Percentiles rank a stretch among this genome's conserved stretches.
Conservation (phyloP, 2,888 invertebrate species). For the Pyrrhia umbra region DNA sequence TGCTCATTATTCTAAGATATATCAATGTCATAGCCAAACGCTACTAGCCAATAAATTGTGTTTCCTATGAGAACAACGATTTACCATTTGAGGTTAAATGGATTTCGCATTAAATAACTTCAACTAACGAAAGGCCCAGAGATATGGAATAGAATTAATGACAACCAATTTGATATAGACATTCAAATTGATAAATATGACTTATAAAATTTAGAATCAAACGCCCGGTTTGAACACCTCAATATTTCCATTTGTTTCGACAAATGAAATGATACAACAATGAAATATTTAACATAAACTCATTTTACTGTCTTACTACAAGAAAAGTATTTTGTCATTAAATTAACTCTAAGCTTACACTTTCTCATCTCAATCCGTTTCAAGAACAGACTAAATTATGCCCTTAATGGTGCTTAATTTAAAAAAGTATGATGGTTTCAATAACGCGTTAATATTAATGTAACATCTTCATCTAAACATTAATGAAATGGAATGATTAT, state of each 20-base stretch:
- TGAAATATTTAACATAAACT: not conserved
- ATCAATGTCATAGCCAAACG: constrained; percentile 43
- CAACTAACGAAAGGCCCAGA: constrained; percentile 22
- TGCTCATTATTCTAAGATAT: constrained; percentile 38
- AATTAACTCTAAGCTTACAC: not conserved
- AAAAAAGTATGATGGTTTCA: constrained; percentile 21
- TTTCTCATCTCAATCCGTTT: not conserved
- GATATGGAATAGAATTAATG: constrained; percentile 42
- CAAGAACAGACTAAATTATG: not conserved
- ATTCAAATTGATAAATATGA: constrained; percentile 46
- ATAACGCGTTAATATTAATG: constrained; percentile 43
- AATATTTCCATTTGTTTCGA: constrained; percentile 18
- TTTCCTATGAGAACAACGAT: constrained; percentile 36
- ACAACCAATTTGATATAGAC: constrained; percentile 45
- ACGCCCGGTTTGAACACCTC: constrained; percentile 8
- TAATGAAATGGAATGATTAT: constrained; percentile 44
- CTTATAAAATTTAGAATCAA: constrained; percentile 26
- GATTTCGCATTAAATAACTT: constrained; percentile 46
- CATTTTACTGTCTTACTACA: not conserved
- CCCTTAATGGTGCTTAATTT: not conserved
- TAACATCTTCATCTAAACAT: constrained; percentile 36
- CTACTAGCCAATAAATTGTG: constrained; percentile 55
- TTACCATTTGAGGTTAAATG: constrained; percentile 42
- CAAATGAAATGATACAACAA: not conserved
- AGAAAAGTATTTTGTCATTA: not conserved